A percentile compares a stretch with the other conserved stretches of the same genome.
These are phyloP conservation scores for Xestia ashworthii DNA, from an alignment of 2,888 invertebrate genomes.

Conservation along the genomic window DNA sequence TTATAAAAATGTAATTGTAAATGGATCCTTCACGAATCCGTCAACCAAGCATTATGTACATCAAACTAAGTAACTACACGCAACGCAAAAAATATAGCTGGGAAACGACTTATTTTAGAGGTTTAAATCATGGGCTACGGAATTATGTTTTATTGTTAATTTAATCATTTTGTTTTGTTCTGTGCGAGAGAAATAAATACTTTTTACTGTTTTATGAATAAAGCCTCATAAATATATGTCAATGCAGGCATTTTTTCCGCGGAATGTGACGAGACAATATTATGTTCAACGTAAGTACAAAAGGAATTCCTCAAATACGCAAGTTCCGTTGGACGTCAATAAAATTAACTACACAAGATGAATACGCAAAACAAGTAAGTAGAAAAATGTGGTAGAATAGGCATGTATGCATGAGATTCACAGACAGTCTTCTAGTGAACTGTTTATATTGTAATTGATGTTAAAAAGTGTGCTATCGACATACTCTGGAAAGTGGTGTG, in stretches of 20 bases:
- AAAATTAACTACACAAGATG: constrained; percentile 46
- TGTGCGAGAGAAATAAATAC: no score
- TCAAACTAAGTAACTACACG: no score
- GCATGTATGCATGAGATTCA: constrained; percentile 10
- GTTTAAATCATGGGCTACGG: no score
- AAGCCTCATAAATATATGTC: background rate
- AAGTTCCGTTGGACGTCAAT: constrained; percentile 45
- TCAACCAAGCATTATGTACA: no score
- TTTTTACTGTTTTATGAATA: background rate
- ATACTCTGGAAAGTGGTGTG: background rate
- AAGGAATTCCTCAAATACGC: constrained; percentile 4
- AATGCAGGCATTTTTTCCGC: background rate
- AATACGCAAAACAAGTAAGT: constrained; percentile 44
- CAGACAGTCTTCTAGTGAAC: constrained; percentile 12
- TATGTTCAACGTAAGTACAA: constrained; percentile 8
- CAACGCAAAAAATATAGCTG: no score
- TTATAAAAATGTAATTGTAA: no score
- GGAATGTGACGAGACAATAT: constrained; percentile 8
- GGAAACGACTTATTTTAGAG: no score
- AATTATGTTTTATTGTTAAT: no score
- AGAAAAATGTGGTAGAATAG: constrained; percentile 45
- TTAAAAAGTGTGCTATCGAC: constrained; percentile 1
- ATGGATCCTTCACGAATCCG: no score
- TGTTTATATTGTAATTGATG: constrained; percentile 28
- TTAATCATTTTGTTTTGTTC: background rate